These are phyloP conservation scores for Valencia hispanica DNA, from an alignment of 2,797 vertebrate genomes.

Conservation along the genomic window DNA sequence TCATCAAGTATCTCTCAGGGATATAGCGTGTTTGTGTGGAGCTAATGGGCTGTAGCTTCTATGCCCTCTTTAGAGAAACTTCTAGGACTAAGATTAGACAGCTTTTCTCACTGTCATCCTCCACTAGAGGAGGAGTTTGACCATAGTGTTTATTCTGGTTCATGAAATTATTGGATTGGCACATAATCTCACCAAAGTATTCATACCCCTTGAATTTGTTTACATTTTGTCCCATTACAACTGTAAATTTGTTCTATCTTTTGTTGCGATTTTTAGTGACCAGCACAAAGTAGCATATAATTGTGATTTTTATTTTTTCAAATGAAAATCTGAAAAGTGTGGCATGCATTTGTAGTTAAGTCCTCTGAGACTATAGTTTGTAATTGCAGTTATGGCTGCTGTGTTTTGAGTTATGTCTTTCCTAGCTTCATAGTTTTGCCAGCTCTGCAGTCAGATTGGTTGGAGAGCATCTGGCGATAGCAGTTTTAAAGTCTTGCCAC, in stretches of 20 bases:
- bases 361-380: not conserved
- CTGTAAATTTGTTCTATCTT: not conserved
- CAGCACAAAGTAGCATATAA: not conserved
- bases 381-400: not conserved
- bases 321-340: not conserved
- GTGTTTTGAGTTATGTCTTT: not conserved
- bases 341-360: not conserved
- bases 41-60: slow-evolving; percentile 58
- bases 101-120: slow-evolving; percentile 45
- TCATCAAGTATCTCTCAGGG: slow-evolving; percentile 73
- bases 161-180: slow-evolving; percentile 44
- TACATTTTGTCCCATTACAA: not conserved
- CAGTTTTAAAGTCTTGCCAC: not conserved
- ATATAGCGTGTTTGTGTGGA: slow-evolving; percentile 58
- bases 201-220: not conserved
- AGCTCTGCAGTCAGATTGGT: not conserved
- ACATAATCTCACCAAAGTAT: not conserved
- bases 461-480: not conserved
- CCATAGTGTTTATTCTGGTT: slow-evolving; percentile 25
- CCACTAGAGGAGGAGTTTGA: slow-evolving; percentile 29
- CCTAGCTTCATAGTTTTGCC: not conserved
- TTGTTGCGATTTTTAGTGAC: not conserved
- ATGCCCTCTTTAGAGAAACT: slow-evolving; percentile 49
- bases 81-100: slow-evolving; percentile 35
- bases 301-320: not conserved